Conservation (phyloP, 2,888 invertebrate genomes). For the Suillia variegata region DNA sequence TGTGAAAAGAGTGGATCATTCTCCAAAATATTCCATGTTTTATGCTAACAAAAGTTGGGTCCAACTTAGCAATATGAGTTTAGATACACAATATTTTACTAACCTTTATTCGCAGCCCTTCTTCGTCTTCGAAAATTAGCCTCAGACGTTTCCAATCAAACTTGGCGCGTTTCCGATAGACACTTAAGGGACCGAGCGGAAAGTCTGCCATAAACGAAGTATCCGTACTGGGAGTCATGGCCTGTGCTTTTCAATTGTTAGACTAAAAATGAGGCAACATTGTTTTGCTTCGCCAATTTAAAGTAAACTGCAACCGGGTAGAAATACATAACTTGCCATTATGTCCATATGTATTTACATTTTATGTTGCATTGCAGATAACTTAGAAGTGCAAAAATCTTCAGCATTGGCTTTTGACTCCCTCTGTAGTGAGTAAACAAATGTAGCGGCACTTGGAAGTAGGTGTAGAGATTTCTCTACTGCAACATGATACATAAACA, state of each 20-base stretch:
- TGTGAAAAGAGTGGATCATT: constrained; percentile 80
- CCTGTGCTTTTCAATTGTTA: neutral
- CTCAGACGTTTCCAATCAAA: constrained; percentile 89
- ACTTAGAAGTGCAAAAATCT: no score
- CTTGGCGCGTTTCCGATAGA: constrained; percentile 76
- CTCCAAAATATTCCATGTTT: constrained; percentile 78
- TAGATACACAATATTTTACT: constrained; percentile 29
- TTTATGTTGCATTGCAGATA: no score
- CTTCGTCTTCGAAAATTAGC: constrained; percentile 78
- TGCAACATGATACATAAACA: no score
- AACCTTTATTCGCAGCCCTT: constrained; percentile 79
- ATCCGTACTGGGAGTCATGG: constrained; percentile 58
- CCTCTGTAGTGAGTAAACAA: no score
- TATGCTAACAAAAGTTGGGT: no score
- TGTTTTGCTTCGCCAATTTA: no score
- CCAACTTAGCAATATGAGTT: neutral
- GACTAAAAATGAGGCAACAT: neutral
- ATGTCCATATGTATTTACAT: no score
- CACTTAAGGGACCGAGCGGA: constrained; percentile 73
- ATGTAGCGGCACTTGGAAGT: no score
- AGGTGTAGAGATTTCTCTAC: no score
- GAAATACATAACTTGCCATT: no score
- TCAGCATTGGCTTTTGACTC: no score
- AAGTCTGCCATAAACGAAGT: constrained; percentile 71
- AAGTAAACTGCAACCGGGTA: no score